phyloP scores from a whole-genome alignment of 1,140 invertebrate genomes.

The Heterodera schachtii region DNA sequence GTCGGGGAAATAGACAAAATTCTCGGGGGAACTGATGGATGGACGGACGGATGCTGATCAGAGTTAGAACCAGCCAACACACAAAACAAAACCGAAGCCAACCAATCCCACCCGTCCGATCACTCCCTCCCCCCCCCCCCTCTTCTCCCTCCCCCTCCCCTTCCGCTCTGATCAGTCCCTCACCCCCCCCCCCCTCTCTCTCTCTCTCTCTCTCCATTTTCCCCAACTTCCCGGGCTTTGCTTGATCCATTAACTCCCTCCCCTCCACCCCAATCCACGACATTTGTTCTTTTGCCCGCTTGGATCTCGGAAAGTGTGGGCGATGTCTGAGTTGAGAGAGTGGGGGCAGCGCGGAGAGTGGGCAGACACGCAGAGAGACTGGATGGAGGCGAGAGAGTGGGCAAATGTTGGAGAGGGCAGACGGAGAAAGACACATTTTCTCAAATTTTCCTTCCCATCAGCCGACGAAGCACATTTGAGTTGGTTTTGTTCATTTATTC shows the following conservation, averaged over 20 bases:
- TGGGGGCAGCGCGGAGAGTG: background rate
- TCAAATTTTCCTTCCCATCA: background rate
- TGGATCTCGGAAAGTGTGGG: constrained; percentile 13
- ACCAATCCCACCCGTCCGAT: background rate
- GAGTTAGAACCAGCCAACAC: background rate
- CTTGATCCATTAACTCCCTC: constrained; percentile 3
- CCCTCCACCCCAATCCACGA: background rate
- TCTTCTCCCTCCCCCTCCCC: no score
- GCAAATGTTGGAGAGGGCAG: background rate
- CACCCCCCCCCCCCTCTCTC: no score
- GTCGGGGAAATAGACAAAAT: constrained; percentile 4
- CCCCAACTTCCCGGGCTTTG: background rate
- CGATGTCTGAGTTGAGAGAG: constrained; percentile 11
- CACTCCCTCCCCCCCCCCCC: background rate
- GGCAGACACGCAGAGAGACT: background rate
- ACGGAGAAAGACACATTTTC: background rate
- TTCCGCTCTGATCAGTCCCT: background rate
- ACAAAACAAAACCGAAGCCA: no score
- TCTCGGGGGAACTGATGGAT: background rate
- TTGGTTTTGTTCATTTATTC: constrained; percentile 11
- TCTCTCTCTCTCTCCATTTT: no score
- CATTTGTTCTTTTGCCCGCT: constrained; percentile 13
- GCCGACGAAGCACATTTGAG: constrained; percentile 4
- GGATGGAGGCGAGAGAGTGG: background rate
- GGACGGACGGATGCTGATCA: background rate